phyloP scores from a whole-genome alignment of 2,888 invertebrate genomes.

The Lasiommata megera region DNA sequence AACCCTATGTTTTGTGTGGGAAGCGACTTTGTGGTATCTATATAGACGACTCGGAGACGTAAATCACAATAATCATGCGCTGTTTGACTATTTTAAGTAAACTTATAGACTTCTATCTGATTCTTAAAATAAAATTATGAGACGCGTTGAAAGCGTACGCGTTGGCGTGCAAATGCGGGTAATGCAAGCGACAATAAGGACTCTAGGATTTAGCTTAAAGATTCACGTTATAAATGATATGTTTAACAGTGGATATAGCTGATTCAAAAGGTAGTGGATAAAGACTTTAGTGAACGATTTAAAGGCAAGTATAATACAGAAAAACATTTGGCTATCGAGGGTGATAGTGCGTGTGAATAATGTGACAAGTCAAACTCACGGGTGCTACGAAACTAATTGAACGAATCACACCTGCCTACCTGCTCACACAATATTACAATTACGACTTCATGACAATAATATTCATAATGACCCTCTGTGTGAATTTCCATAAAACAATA shows the following conservation, averaged over 20 bases:
- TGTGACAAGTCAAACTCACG: conserved; percentile 60
- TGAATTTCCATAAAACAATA: conserved; percentile 26
- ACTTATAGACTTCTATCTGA: too few relatives aligned
- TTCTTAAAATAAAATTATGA: too few relatives aligned
- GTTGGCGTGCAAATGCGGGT: too few relatives aligned
- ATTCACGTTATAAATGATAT: too few relatives aligned
- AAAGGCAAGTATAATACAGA: conserved; percentile 1
- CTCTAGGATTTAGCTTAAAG: too few relatives aligned
- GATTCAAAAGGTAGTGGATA: too few relatives aligned
- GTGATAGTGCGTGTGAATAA: conserved; percentile 52
- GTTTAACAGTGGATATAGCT: too few relatives aligned
- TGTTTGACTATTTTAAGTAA: too few relatives aligned
- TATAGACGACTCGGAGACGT: too few relatives aligned
- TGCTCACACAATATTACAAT: conserved; percentile 50
- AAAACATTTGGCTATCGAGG: conserved; percentile 17
- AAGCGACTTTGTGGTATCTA: conserved; percentile 8
- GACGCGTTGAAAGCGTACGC: too few relatives aligned
- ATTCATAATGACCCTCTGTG: conserved; percentile 29
- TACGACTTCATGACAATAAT: conserved; percentile 41
- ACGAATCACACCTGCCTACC: conserved; percentile 67
- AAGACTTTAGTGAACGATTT: neutral
- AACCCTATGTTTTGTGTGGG: conserved; percentile 19
- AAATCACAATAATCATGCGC: too few relatives aligned
- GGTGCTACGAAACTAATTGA: conserved; percentile 54
- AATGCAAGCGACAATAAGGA: too few relatives aligned